These are phyloP conservation scores for Larimichthys polyactis DNA, from an alignment of 2,113 vertebrate species.

Conservation along the genomic window DNA sequence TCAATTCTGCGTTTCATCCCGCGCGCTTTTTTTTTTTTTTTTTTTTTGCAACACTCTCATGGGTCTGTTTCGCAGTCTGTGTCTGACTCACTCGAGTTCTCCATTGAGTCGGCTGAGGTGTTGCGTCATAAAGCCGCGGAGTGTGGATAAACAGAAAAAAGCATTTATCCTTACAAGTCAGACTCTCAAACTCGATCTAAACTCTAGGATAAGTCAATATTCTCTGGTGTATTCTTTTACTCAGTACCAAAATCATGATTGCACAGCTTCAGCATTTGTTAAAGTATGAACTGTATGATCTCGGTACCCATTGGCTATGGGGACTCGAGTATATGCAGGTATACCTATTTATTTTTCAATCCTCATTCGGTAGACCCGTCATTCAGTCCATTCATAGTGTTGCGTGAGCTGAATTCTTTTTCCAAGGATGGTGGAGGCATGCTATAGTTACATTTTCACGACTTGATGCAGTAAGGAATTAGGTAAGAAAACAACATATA, in stretches of 20 bases:
- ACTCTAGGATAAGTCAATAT: background rate
- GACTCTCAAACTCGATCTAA: background rate
- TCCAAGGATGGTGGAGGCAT: too few relatives aligned
- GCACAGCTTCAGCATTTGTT: background rate
- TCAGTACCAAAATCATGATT: too few relatives aligned
- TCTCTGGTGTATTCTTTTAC: background rate
- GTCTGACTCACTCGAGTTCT: constrained; percentile 64
- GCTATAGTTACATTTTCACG: too few relatives aligned
- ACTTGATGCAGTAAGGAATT: too few relatives aligned
- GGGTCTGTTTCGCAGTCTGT: constrained; percentile 44
- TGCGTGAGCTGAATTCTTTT: too few relatives aligned
- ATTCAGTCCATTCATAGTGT: too few relatives aligned
- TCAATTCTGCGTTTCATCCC: constrained; percentile 64
- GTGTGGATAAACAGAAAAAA: constrained; percentile 26
- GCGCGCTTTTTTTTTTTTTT: background rate
- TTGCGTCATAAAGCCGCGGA: constrained; percentile 66
- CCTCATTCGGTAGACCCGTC: too few relatives aligned
- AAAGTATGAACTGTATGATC: too few relatives aligned
- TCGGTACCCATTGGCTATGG: too few relatives aligned
- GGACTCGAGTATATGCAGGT: too few relatives aligned
- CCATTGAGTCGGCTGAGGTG: constrained; percentile 42
- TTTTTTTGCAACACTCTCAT: constrained; percentile 39
- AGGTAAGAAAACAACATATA: too few relatives aligned
- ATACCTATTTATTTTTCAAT: too few relatives aligned
- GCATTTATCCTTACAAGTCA: constrained; percentile 17